Conservation (phyloP, 1,140 invertebrate species). For the Samia ricini region DNA sequence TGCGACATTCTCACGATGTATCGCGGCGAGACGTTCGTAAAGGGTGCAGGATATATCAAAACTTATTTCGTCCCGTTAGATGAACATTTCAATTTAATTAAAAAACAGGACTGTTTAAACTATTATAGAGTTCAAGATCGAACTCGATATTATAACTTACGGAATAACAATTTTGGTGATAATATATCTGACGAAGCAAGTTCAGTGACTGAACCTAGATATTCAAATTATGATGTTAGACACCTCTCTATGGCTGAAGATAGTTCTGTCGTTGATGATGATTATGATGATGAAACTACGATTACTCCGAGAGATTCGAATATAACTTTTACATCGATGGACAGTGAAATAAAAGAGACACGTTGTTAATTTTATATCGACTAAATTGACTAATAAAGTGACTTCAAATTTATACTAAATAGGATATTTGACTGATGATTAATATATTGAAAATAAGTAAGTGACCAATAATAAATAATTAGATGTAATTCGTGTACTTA, state of each 20-base stretch:
- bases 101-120: constrained; percentile 42
- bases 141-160: constrained; percentile 27
- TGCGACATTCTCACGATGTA: constrained; percentile 84
- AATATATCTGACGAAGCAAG: constrained; percentile 6
- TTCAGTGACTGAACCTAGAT: constrained; percentile 10
- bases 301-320: constrained; percentile 4
- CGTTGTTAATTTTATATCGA: constrained; percentile 27
- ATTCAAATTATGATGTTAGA: constrained; percentile 19
- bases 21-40: constrained; percentile 85
- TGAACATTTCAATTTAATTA: constrained; percentile 78
- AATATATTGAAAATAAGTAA: too few species aligned
- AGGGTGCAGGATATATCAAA: constrained; percentile 85
- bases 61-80: constrained; percentile 87
- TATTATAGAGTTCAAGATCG: constrained; percentile 32
- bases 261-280: constrained; percentile 10
- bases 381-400: too few species aligned
- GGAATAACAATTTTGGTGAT: constrained; percentile 26
- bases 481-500: too few species aligned
- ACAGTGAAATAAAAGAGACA: constrained; percentile 42
- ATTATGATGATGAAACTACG: not conserved
- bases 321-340: constrained; percentile 23
- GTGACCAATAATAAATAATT: too few species aligned
- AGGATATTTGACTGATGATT: too few species aligned
- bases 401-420: too few species aligned
- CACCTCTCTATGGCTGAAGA: constrained; percentile 4